Conservation (phyloP, 2,888 invertebrate species). For the Cordilura impudica region DNA sequence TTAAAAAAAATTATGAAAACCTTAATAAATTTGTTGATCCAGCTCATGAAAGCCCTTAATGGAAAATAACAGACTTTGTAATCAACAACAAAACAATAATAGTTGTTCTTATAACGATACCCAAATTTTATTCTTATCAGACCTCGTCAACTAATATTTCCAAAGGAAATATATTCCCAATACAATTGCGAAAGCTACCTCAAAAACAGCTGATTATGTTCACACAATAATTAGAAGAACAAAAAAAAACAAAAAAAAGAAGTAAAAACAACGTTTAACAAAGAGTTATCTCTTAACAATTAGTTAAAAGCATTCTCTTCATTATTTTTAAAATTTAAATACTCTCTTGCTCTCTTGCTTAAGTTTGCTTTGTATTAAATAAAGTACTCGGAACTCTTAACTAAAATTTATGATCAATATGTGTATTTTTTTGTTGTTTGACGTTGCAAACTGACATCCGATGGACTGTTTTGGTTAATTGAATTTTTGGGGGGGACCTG, state of each 20-base stretch:
- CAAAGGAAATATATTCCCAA: neutral
- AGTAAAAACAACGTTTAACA: neutral
- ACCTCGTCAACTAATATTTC: neutral
- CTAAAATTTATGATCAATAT: neutral
- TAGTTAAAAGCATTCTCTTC: neutral
- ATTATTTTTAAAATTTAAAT: neutral
- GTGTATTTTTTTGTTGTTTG: neutral
- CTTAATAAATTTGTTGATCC: too few relatives aligned
- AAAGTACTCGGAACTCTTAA: neutral
- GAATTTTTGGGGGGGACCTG: slow-evolving; percentile 11
- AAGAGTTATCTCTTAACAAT: neutral
- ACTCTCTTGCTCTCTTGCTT: neutral
- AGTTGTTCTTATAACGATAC: neutral
- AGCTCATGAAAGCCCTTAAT: too few relatives aligned
- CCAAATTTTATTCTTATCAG: neutral
- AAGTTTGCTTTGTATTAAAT: neutral
- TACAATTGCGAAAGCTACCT: neutral
- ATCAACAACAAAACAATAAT: too few relatives aligned
- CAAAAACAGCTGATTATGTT: slow-evolving; percentile 40
- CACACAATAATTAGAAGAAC: neutral
- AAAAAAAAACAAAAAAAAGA: neutral
- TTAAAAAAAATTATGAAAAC: too few relatives aligned
- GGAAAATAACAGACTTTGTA: too few relatives aligned
- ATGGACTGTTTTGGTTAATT: neutral
- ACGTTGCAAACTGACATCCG: neutral